phyloP scores from a whole-genome alignment of 2,113 vertebrate genomes.

The Corythornis madagascariensis region DNA sequence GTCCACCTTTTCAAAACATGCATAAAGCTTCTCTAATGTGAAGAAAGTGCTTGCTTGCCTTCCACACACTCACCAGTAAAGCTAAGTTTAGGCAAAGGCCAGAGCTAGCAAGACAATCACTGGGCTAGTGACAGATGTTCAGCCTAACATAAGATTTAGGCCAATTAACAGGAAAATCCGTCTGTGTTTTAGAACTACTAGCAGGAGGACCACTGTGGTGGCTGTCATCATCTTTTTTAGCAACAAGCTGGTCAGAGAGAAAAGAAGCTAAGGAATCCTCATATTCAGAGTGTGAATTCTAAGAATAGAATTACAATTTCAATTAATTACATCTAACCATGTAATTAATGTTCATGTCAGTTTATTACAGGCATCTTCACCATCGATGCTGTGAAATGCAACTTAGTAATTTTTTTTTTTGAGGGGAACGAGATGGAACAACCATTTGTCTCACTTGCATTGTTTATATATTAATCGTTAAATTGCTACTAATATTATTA shows the following conservation, averaged over 20 bases:
- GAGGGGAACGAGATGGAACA: constrained; percentile 1
- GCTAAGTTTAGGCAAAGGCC: neutral
- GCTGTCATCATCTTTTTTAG: neutral
- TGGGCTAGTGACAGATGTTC: neutral
- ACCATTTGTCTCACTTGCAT: constrained; percentile 33
- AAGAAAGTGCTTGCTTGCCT: neutral
- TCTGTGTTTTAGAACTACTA: neutral
- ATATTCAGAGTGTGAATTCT: neutral
- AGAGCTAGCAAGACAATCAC: neutral
- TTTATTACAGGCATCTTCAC: constrained; percentile 38
- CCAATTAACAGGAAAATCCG: neutral
- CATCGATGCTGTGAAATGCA: neutral
- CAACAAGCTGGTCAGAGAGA: neutral
- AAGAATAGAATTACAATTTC: constrained; percentile 14
- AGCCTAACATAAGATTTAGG: neutral
- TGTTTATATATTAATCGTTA: constrained; percentile 32
- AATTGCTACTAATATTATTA: constrained; percentile 43
- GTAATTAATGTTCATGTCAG: neutral
- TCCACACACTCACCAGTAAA: neutral
- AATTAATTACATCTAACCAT: constrained; percentile 41
- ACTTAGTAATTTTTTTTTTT: constrained; percentile 36
- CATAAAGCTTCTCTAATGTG: neutral
- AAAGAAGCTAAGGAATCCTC: neutral
- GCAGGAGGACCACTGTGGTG: neutral
- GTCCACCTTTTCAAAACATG: neutral